A percentile compares a stretch with the other conserved stretches of the same genome.
phyloP scores from a whole-genome alignment of 2,113 vertebrate species.

The Anarhynchus alexandrinus region DNA sequence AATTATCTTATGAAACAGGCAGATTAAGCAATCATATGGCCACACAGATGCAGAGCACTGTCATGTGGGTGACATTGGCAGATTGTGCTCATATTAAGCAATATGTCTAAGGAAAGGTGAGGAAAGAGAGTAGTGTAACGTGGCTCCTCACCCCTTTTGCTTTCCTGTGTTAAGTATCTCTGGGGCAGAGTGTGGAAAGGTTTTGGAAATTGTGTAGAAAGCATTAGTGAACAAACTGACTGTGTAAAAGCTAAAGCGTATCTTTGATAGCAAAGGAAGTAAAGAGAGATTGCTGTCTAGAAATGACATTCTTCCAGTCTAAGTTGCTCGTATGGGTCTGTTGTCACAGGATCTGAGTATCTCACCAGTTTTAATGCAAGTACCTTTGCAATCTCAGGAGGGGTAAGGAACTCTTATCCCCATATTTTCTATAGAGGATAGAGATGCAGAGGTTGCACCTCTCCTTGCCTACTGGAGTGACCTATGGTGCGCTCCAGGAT shows the following conservation, averaged over 20 bases:
- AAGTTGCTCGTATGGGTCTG: background rate
- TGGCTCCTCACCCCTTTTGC: background rate
- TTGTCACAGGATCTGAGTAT: background rate
- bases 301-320: background rate
- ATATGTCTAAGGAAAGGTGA: background rate
- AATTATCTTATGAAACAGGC: slow-evolving; percentile 45
- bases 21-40: slow-evolving; percentile 36
- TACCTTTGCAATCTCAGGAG: background rate
- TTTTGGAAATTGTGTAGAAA: background rate
- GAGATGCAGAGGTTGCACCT: background rate
- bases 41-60: slow-evolving; percentile 28
- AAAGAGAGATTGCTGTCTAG: background rate
- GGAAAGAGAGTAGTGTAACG: background rate
- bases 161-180: background rate
- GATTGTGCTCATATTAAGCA: background rate
- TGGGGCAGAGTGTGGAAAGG: background rate
- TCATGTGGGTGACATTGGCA: slow-evolving; percentile 16
- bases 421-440: background rate
- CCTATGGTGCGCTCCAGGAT: background rate
- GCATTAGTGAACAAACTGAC: background rate
- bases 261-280: background rate
- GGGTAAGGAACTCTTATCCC: background rate
- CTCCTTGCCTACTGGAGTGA: background rate
- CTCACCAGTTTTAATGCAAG: background rate
- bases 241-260: background rate